Percentiles rank a stretch among this genome's conserved stretches.
Conservation (phyloP, 2,888 invertebrate genomes). For the Osmoderma eremita region DNA sequence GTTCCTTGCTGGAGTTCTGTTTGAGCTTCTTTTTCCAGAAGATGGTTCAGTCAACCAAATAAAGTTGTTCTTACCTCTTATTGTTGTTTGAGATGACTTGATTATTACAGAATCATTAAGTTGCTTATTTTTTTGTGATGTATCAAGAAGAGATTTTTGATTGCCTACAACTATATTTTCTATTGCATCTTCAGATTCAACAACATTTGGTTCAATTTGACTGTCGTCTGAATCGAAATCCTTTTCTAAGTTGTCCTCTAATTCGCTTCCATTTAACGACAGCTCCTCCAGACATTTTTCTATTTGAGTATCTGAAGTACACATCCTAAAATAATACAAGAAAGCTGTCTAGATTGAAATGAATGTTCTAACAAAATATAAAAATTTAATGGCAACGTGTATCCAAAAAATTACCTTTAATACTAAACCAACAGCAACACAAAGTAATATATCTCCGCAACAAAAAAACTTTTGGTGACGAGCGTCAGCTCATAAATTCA, state of each 20-base stretch:
- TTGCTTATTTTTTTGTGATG: not conserved
- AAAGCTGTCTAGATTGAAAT: too few species aligned
- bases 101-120: not conserved
- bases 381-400: too few species aligned
- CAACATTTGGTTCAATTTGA: not conserved
- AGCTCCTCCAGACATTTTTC: not conserved
- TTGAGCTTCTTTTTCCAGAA: not conserved
- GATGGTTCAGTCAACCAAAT: not conserved
- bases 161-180: not conserved
- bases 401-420: too few species aligned
- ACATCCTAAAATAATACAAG: not conserved
- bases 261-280: too few species aligned
- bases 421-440: too few species aligned
- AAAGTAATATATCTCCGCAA: too few species aligned
- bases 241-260: not conserved
- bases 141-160: not conserved
- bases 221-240: not conserved
- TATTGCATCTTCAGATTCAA: not conserved
- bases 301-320: not conserved
- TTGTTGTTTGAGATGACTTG: not conserved
- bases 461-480: too few species aligned
- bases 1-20: not conserved
- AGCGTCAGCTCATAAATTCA: too few species aligned
- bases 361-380: too few species aligned
- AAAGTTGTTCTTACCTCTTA: not conserved